A percentile compares a stretch with the other conserved stretches of the same genome.
phyloP scores from a whole-genome alignment of 2,797 vertebrate species.

The Malacoraja senta region DNA sequence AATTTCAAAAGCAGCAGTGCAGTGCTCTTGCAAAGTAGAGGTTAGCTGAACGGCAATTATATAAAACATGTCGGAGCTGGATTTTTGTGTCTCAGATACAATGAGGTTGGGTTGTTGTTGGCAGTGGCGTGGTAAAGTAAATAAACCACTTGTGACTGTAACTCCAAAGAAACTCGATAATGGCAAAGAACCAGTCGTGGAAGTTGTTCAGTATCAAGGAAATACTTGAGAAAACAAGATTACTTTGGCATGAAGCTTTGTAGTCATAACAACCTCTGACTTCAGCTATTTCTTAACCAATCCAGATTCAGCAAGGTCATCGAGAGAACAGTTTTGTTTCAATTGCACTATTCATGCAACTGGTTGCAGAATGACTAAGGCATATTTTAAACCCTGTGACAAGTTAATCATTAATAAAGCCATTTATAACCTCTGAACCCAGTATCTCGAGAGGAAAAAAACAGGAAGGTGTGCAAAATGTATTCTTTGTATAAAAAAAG shows the following conservation, averaged over 20 bases:
- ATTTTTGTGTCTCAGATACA: not conserved
- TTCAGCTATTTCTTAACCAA: constrained; percentile 48
- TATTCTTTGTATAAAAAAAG: not conserved
- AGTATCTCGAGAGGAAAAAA: not conserved
- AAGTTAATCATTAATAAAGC: constrained; percentile 54
- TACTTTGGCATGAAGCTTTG: constrained; percentile 39
- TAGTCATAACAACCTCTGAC: constrained; percentile 43
- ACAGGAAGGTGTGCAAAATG: not conserved
- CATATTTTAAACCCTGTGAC: constrained; percentile 47
- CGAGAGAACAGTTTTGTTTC: constrained; percentile 49
- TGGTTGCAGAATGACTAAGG: constrained; percentile 54
- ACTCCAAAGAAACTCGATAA: not conserved
- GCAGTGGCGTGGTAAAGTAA: not conserved
- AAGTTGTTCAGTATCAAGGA: constrained; percentile 34
- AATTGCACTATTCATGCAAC: constrained; percentile 48
- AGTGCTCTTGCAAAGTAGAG: not conserved
- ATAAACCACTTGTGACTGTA: not conserved
- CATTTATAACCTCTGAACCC: not conserved
- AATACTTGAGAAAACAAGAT: constrained; percentile 39
- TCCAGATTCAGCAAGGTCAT: constrained; percentile 52
- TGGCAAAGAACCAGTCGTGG: constrained; percentile 2
- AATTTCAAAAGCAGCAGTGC: not conserved
- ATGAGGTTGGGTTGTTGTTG: not conserved
- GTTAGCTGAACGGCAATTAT: not conserved
- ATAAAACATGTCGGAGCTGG: not conserved